Conservation (phyloP, 2,888 invertebrate species). For the Torymus aiolomorphi region DNA sequence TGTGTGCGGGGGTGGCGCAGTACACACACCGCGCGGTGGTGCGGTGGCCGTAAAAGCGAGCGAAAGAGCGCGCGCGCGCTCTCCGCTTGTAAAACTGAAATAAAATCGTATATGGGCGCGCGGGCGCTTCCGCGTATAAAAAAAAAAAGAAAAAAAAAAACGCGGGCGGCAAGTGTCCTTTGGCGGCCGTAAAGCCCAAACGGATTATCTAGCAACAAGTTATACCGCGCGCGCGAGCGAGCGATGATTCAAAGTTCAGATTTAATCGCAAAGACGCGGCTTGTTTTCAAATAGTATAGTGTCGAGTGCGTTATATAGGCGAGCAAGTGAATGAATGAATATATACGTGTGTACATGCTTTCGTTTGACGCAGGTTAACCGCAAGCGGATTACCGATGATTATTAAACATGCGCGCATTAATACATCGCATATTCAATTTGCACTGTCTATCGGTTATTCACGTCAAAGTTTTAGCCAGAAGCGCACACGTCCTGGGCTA, state of each 20-base stretch:
- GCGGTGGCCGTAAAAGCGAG: constrained; percentile 43
- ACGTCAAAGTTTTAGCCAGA: constrained; percentile 7
- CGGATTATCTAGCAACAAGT: constrained; percentile 52
- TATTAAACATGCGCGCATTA: neutral
- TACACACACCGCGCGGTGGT: constrained; percentile 1
- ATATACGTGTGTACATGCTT: neutral
- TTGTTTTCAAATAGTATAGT: constrained; percentile 8
- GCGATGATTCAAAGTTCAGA: constrained; percentile 36
- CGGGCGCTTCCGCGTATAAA: constrained; percentile 37
- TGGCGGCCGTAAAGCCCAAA: constrained; percentile 18
- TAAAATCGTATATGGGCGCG: constrained; percentile 38
- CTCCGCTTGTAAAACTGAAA: constrained; percentile 52
- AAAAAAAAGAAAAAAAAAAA: neutral
- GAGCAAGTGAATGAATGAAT: too few species aligned
- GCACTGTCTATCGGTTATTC: neutral
- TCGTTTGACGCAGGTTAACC: neutral
- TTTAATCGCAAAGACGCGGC: constrained; percentile 31
- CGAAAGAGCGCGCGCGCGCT: constrained; percentile 5
- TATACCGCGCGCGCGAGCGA: constrained; percentile 14
- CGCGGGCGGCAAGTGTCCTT: constrained; percentile 11
- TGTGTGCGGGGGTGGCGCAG: too few species aligned
- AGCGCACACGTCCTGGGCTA: neutral
- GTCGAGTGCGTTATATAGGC: neutral
- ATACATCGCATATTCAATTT: constrained; percentile 30
- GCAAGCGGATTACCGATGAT: constrained; percentile 14